Evolutionary conservation across 2,797 vertebrate species (phyloP).

Genomic region (Manis crassicaudata): DNA sequence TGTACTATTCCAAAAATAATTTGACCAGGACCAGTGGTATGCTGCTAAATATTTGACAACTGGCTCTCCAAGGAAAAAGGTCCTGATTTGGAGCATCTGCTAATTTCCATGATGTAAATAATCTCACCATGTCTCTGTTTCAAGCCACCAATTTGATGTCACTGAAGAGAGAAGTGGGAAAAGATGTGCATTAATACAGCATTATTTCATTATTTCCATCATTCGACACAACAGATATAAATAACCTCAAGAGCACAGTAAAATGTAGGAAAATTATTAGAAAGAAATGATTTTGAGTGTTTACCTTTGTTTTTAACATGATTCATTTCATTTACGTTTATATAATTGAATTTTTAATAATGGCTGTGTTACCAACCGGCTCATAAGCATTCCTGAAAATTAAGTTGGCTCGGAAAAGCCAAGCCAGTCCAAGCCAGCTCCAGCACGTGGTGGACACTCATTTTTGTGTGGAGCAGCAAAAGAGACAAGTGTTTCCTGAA

Average conservation of each 20-base stretch:
- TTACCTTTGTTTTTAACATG: not conserved
- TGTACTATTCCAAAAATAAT: not conserved
- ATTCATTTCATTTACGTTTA: not conserved
- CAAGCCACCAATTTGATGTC: not conserved
- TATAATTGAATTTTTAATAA: not conserved
- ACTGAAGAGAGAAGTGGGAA: not conserved
- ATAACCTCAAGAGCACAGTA: not conserved
- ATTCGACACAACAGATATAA: not conserved
- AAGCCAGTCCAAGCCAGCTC: not conserved
- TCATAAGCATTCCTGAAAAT: not conserved
- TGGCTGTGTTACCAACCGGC: not conserved
- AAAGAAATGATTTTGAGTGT: not conserved
- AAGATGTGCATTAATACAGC: not conserved
- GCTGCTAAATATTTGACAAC: not conserved
- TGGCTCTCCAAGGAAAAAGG: not conserved
- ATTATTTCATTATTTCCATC: not conserved
- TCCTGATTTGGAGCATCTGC: not conserved
- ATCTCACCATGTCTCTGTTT: not conserved
- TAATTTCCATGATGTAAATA: not conserved
- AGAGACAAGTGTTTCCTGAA: not conserved
- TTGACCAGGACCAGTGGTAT: not conserved
- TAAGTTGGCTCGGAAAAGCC: not conserved
- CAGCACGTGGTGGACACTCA: accelerated
- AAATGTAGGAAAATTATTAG: not conserved
- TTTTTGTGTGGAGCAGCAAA: not conserved